Evolutionary conservation across 2,888 invertebrate genomes (phyloP), one percentile per base, ranked within the genome.

Genomic region (Lacanobia wlatinum): DNA sequence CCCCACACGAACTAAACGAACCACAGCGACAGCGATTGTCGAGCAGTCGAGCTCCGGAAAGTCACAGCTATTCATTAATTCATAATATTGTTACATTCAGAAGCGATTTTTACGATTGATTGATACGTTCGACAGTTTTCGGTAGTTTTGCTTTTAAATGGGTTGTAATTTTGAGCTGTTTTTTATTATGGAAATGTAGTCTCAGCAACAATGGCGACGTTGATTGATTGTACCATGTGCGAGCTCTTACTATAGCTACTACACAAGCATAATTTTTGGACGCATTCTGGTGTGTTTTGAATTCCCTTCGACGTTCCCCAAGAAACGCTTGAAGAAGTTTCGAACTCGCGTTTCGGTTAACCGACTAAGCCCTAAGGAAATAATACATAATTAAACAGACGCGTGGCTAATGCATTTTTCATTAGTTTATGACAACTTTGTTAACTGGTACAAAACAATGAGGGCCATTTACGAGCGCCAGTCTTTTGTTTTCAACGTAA

Each of bases 41-140:
- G 63, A 82, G 59, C 46, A 62, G 76, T 73, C 79, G 68, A 34
- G 58, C 72, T 79, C 84, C 85, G 88, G 88, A 88, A 86, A 85
- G 73, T 78, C 80, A 75, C 79, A 70, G 68, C 69, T 78, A 70
- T 73, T 78, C 78, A 84, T 84, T 84, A 76, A 82, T 70, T 67
- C 65, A 68, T 73, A 70, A 59, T 48, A 48, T 67, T 70, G 48
- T 63, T 69, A 43, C 55, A 68, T 50, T 73, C 50, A 61, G 52
- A 55, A 69, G 28, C 46, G 38, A 70, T 53, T 60, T 16, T 16
- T 56, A 50, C 18, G 0, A 61, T 67, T 67, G 52, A 52, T 66
- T 63, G 52, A 52, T 38, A 48, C 10, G 34, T 56, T 3, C 0
- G n/a, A 48, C 8, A 43, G n/a, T 23, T 53, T 59, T 43, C 10